Percentiles rank a stretch among this genome's conserved stretches.
Conservation (phyloP, 2,797 vertebrate species). For the Aeoliscus strigatus region DNA sequence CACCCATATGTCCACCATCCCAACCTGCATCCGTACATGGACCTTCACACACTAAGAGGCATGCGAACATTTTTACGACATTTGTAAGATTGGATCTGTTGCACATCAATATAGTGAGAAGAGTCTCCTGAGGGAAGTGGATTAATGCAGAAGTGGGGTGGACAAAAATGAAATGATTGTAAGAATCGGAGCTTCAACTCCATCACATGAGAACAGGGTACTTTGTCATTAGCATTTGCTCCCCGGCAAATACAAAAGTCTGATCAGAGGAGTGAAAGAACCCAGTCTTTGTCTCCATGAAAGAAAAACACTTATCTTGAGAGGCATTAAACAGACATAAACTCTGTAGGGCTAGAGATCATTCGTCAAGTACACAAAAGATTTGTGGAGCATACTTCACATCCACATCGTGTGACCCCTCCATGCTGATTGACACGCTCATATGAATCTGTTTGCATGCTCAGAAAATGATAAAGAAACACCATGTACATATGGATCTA, state of each 20-base stretch:
- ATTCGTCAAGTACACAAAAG: slow-evolving; percentile 15
- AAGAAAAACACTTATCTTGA: slow-evolving; percentile 11
- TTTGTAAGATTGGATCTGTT: too few species aligned
- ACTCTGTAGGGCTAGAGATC: slow-evolving; percentile 6
- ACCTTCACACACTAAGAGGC: too few species aligned
- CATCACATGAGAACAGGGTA: too few species aligned
- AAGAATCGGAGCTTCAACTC: background rate
- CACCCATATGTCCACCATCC: too few species aligned
- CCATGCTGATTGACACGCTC: slow-evolving; percentile 2
- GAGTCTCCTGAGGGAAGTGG: too few species aligned
- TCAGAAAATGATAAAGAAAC: background rate
- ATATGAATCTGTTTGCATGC: slow-evolving; percentile 4
- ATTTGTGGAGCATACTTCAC: slow-evolving; percentile 9
- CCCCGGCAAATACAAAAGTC: slow-evolving; percentile 1
- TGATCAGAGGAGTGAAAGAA: background rate
- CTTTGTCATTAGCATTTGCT: slow-evolving; percentile 4
- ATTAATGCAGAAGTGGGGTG: too few species aligned
- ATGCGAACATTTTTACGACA: too few species aligned
- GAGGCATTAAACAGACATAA: background rate
- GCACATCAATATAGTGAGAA: too few species aligned
- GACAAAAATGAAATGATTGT: background rate
- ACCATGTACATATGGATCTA: background rate
- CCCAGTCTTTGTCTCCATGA: slow-evolving; percentile 7
- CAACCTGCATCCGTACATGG: too few species aligned
- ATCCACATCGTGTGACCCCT: background rate